Percentiles rank a stretch among this genome's conserved stretches.
These are phyloP conservation scores for Novumbra hubbsi DNA, from an alignment of 2,797 vertebrate genomes.

Conservation along the genomic window DNA sequence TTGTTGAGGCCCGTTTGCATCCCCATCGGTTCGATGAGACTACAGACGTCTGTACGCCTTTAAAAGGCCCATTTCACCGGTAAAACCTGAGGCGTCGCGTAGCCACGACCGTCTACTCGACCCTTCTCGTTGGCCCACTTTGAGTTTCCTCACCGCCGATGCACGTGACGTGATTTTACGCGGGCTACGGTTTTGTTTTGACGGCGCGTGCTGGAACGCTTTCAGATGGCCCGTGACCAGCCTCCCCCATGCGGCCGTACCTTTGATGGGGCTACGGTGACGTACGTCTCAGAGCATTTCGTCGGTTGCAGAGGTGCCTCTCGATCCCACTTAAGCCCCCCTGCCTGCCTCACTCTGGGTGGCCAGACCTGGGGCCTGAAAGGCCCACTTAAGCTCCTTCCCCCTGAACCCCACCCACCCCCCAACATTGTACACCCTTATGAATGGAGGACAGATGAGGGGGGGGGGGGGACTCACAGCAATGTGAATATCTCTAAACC, in stretches of 20 bases:
- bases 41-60: conserved; percentile 77
- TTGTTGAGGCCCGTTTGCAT: conserved; percentile 71
- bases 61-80: conserved; percentile 56
- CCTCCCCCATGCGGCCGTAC: conserved; percentile 14
- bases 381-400: conserved; percentile 68
- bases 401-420: conserved; percentile 41
- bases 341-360: conserved; percentile 49
- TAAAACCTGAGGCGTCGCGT: conserved; percentile 52
- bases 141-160: conserved; percentile 1
- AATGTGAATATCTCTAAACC: too few species aligned
- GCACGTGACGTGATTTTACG: conserved; percentile 37
- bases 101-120: conserved; percentile 25
- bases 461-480: too few species aligned
- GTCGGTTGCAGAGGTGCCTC: conserved; percentile 1
- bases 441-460: conserved; percentile 66
- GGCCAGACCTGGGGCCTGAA: conserved; percentile 65
- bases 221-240: conserved; percentile 11
- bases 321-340: conserved; percentile 21
- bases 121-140: conserved; percentile 26
- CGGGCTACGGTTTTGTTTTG: conserved; percentile 9
- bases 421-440: conserved; percentile 65
- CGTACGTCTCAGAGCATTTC: background rate
- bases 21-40: conserved; percentile 73
- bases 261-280: conserved; percentile 19
- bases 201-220: conserved; percentile 15